Percentiles rank a stretch among this genome's conserved stretches.
These are phyloP conservation scores for Sphecodes monilicornis DNA, from an alignment of 2,888 invertebrate genomes.

Conservation along the genomic window DNA sequence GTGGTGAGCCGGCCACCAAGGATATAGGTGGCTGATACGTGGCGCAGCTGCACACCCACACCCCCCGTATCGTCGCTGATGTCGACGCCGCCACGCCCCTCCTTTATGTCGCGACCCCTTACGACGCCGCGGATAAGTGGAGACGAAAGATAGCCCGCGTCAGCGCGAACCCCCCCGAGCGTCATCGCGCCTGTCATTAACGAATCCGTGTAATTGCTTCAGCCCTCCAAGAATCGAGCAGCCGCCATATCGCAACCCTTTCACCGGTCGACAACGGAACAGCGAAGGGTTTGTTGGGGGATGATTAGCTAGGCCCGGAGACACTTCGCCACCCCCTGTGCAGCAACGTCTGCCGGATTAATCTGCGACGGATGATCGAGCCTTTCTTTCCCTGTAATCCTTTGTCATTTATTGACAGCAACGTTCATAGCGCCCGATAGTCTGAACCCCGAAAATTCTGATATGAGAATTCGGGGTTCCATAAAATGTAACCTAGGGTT, in stretches of 20 bases:
- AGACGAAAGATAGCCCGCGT: slow-evolving; percentile 56
- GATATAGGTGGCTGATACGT: slow-evolving; percentile 71
- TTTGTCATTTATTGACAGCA: not conserved
- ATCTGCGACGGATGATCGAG: not conserved
- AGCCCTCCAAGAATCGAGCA: slow-evolving; percentile 66
- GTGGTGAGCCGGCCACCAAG: slow-evolving; percentile 55
- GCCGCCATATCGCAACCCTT: slow-evolving; percentile 67
- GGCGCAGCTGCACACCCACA: slow-evolving; percentile 66
- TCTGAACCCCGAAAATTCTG: not conserved
- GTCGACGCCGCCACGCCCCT: slow-evolving; percentile 57
- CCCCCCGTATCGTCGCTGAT: not conserved
- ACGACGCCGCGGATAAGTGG: slow-evolving; percentile 47
- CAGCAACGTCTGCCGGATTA: slow-evolving; percentile 11
- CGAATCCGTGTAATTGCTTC: slow-evolving; percentile 75
- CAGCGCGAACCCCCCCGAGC: slow-evolving; percentile 51
- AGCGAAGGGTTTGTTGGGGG: not conserved
- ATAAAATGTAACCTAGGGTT: not conserved
- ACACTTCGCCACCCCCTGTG: slow-evolving; percentile 15
- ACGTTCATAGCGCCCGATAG: not conserved
- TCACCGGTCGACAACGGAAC: slow-evolving; percentile 24
- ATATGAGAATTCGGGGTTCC: not conserved
- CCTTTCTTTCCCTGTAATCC: not conserved
- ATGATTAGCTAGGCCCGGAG: slow-evolving; percentile 3
- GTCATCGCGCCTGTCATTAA: slow-evolving; percentile 70
- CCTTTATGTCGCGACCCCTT: slow-evolving; percentile 21